Base-by-base conservation (phyloP, 2,888 invertebrate species). In the Tanypteryx hageni region DNA sequence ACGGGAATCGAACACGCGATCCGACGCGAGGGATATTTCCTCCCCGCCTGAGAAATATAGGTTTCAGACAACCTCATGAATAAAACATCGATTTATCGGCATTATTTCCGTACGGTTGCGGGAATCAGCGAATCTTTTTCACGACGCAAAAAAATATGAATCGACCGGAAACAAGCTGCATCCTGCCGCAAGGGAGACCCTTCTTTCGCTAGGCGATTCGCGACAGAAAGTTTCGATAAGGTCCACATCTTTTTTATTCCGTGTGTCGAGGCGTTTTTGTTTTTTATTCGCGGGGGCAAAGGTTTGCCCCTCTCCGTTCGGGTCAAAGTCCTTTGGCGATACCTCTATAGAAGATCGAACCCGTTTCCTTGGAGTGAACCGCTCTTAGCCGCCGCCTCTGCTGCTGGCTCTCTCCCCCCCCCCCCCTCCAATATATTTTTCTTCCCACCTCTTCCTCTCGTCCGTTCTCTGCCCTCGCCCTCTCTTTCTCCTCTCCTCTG, bases 361-460 rank as follows among this genome's bases (percentile, higher is more conserved):
- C 27, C 83, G 56, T 83, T n/a, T 57, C 83, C 83, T 57, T 56
- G 44, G 83, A 83, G 83, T 83, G 83, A 44, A n/a, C 83, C n/a
- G 44, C 83, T 13, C 4, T n/a, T 18, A 18, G 18, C 31, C 44
- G 18, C 14, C 18, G 3, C 56, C 44, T 0, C 56, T 22, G 83
- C 57, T 56, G 18, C 14, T 10, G 56, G 2, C 14, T 14, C 83
- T 11, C n/a, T 16, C 10, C 9, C 83, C 57, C 57, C 44, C 83
- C 14, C 56, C 18, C 57, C 56, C 44, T 13, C 11, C 82, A 0
- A 44, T 31, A 14, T 44, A 16, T 31, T 4, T 82, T 9, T n/a
- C 8, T 44, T 44, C 27, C 44, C 13, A 0, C 5, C 82, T 76
- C 5, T 76, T 27, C 7, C 76, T 27, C 27, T 76, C 22, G 22